Evolutionary conservation across 2,888 invertebrate species (phyloP), one percentile per base, ranked within the genome.

Genomic region (Caenorhabditis virilis): DNA sequence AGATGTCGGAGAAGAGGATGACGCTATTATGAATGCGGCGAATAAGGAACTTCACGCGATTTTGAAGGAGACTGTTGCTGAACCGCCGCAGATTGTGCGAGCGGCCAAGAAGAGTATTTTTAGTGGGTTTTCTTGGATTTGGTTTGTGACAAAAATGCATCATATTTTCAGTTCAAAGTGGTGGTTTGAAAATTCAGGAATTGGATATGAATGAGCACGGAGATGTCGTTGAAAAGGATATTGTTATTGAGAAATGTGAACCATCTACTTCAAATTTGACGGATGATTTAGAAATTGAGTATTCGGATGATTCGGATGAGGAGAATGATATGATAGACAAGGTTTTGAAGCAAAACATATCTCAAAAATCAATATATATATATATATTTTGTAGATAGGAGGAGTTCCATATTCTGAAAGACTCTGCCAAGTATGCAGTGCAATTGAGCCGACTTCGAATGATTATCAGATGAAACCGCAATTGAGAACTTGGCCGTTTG

Each of bases 261-360:
- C 27, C 43, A 45, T 26, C 26, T 2, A 26, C 26, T n/a, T 45
- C 43, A n/a, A 27, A 15, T 25, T 16, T 6, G 5, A n/a, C 23
- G 5, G 25, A 25, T 13, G 6, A 26, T 2, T 27, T 22, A 15
- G 45, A 25, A 13, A 36, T 50, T 2, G 60, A 66, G 22, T 64
- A 53, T 47, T 72, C 72, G 0, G 72, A 72, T 22, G 72, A 72
- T 35, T 69, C 69, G 11, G 72, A 72, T 23, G 69, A 63, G 27
- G 72, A 72, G 30, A 61, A 55, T 25, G 72, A 69, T 15, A 50
- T 64, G 58, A 55, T 62, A 5, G 56, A 57, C 23, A 66, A 67
- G 48, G 25, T 33, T n/a, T 25, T 26, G 13, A n/a, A n/a, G n/a
- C n/a, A n/a, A n/a, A n/a, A n/a, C n/a, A n/a, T 20, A 16, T 26